phyloP scores from a whole-genome alignment of 2,113 vertebrate species.

The Pristiophorus japonicus region DNA sequence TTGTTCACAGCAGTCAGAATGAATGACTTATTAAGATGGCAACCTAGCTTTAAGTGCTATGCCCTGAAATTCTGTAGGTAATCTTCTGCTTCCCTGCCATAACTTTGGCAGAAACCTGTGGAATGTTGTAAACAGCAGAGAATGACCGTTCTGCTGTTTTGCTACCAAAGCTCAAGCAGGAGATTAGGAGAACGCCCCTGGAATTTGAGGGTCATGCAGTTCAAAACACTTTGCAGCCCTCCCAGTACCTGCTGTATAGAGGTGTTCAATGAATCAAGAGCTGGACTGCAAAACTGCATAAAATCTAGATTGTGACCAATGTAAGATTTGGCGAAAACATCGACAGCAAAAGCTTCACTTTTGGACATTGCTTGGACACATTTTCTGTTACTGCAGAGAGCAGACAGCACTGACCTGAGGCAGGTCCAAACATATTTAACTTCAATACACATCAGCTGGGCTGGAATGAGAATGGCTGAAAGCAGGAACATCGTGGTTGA shows the following conservation, averaged over 20 bases:
- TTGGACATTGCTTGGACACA: too few species aligned
- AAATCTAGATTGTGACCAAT: background rate
- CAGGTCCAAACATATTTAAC: too few species aligned
- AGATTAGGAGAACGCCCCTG: background rate
- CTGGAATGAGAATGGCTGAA: too few species aligned
- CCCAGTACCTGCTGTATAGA: background rate
- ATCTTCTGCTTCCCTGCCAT: background rate
- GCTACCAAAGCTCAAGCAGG: background rate
- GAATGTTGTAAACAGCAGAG: background rate
- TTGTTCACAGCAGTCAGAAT: background rate
- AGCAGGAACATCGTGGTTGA: too few species aligned
- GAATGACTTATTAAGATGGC: too few species aligned
- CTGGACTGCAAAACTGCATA: background rate
- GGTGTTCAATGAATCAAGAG: background rate
- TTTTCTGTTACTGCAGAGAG: too few species aligned
- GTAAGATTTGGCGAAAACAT: too few species aligned
- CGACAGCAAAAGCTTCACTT: too few species aligned
- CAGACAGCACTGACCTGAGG: too few species aligned
- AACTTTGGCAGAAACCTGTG: background rate
- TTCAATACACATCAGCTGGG: too few species aligned
- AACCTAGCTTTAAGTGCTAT: background rate
- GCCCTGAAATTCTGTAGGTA: background rate
- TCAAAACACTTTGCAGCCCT: background rate
- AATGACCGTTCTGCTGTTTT: background rate
- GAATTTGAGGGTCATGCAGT: background rate